Evolutionary conservation across 2,113 vertebrate genomes (phyloP), one percentile per base, ranked within the genome.

Genomic region (Syngnathus floridae): DNA sequence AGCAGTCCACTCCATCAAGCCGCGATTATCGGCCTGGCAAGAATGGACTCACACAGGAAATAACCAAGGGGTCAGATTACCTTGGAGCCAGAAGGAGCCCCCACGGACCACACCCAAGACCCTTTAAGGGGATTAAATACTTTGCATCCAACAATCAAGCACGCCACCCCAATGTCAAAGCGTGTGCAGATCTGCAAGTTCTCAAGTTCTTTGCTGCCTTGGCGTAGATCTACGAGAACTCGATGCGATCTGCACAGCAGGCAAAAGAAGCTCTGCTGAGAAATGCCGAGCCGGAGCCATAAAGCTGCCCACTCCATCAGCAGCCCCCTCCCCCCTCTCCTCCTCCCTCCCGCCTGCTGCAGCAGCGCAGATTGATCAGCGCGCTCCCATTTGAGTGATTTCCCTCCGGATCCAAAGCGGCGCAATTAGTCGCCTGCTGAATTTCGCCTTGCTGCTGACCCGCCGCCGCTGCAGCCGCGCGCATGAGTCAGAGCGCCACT

Each of bases 231-330:
- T 56, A 14, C 31, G 26, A 35, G 54, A 45, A 43, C 16, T 26
- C 14, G 37, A 61, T 43, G 38, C 59, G 19, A 61, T 61, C 59
- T 26, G 59, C 59, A 22, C 54, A 56, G 26, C 54, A 56, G 54
- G 54, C 54, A 56, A 56, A 61, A 61, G 59, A 61, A 61, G 40
- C 43, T 69, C 52, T 48, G 69, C 71, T 82, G 74, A 81, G 67
- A 82, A 82, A 81, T 81, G 72, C 64, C 4, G 74, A 71, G 78
- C 75, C 7, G 71, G 11, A 65, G 79, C 81, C 81, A 72, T 86
- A 87, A 87, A 83, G 80, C 82, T 75, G 73, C 76, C 83, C 82
- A 76, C 81, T 85, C 77, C 82, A 87, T 85, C 85, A 85, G 70
- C 16, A 54, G 75, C 38, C 58, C 7, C 57, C 57, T 35, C 1